Evolutionary conservation across 2,113 vertebrate species (phyloP), one percentile per base, ranked within the genome.

Genomic region (Procapra przewalskii): DNA sequence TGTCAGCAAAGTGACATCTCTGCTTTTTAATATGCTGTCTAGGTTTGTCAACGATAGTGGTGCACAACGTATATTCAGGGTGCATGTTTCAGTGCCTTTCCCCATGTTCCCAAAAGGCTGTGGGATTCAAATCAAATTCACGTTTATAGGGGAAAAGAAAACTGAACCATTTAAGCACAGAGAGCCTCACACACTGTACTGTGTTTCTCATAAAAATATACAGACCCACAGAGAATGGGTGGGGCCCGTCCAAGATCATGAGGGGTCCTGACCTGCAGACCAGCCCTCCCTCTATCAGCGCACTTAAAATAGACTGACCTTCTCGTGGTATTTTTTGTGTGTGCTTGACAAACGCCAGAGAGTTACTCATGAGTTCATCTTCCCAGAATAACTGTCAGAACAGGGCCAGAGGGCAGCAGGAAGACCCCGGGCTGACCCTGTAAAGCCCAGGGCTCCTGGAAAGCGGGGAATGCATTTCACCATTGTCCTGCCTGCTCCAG

Each of bases 251-350:
- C 77, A 3, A 67, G 23, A 19, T 67, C 80, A 33, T 81, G 40
- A 27, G 43, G 60, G 17, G 2, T 48, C 62, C 88, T 55, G 36
- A 71, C 71, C 91, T 59, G 57, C 85, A 45, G 48, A 50, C 25
- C 64, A 33, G 84, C 52, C 59, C 85, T 94, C 48, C 79, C 25
- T 83, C 67, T 87, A 17, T 87, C 92, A 93, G 25, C 12, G 31
- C 55, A 3, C 82, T 90, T 95, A 64, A 93, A 94, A 91, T 86
- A 92, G 81, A 40, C 87, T 95, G 95, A 80, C 79, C 95, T 94
- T 95, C 91, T 67, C 29, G 43, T 71, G 75, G 57, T 97, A 57
- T 87, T 90, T 96, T 93, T 0, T 77, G 40, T 77, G 71, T 96
- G 43, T 29, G 27, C 57, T 91, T 86, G 40, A 90, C 79, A 95